phyloP scores from a whole-genome alignment of 2,113 vertebrate genomes.

The Galemys pyrenaicus region DNA sequence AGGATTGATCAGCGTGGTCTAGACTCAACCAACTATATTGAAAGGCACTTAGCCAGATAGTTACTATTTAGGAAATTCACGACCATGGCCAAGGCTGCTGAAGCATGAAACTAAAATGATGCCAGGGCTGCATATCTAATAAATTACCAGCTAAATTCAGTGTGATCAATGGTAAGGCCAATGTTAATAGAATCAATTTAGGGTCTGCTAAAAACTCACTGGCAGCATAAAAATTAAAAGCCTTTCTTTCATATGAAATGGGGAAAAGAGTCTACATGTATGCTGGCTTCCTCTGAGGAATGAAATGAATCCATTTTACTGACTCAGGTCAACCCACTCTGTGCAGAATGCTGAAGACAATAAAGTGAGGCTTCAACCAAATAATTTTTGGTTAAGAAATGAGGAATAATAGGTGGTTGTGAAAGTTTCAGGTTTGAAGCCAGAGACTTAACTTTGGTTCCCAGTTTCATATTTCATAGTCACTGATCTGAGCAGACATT shows the following conservation, averaged over 20 bases:
- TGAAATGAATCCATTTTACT: neutral
- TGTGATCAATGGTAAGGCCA: neutral
- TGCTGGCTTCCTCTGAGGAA: neutral
- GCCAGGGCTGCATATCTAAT: neutral
- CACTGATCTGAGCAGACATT: neutral
- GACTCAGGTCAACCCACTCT: neutral
- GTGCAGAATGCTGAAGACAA: neutral
- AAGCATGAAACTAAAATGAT: neutral
- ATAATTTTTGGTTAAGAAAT: neutral
- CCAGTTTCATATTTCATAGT: neutral
- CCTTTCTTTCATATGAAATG: neutral
- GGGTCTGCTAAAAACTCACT: neutral
- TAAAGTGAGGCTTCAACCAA: neutral
- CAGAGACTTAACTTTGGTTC: neutral
- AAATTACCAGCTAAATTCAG: neutral
- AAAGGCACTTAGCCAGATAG: neutral
- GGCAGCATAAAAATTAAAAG: neutral
- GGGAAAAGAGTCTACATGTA: neutral
- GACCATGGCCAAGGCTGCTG: neutral
- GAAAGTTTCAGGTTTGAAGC: neutral
- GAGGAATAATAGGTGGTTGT: neutral
- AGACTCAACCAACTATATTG: neutral
- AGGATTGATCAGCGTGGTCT: constrained; percentile 5
- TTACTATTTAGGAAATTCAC: constrained; percentile 45
- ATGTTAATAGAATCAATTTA: constrained; percentile 6